Conservation (phyloP, 1,140 invertebrate species). For the Megathymus violae region DNA sequence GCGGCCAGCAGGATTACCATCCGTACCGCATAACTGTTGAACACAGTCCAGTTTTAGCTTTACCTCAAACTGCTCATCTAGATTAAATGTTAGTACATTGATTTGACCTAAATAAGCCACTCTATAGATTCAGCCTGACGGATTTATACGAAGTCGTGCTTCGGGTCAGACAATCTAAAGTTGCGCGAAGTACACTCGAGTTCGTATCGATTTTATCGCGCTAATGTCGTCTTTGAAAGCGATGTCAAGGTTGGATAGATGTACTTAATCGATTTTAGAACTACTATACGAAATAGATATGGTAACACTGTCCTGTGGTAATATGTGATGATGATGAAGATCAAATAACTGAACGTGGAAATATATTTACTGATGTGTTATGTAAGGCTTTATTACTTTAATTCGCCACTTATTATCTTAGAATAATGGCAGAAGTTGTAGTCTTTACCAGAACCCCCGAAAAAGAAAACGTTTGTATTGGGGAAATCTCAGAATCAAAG, state of each 20-base stretch:
- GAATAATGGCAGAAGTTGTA: no score
- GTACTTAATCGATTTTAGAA: slow-evolving; percentile 13
- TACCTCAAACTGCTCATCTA: not conserved
- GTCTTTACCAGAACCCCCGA: no score
- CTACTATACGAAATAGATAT: not conserved
- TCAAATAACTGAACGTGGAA: no score
- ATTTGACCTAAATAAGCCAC: slow-evolving; percentile 11
- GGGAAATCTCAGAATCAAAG: no score
- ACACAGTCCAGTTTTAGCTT: not conserved
- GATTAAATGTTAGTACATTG: slow-evolving; percentile 6
- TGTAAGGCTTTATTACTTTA: no score
- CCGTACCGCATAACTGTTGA: not conserved
- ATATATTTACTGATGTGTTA: no score
- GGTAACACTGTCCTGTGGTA: no score
- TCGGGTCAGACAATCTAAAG: not conserved
- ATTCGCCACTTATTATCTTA: no score
- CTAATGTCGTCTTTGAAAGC: slow-evolving; percentile 24
- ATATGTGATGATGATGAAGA: no score
- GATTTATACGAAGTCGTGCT: slow-evolving; percentile 27
- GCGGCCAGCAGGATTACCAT: no score
- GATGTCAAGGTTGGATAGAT: slow-evolving; percentile 23
- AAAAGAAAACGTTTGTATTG: no score
- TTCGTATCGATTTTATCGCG: slow-evolving; percentile 15
- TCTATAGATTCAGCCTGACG: slow-evolving; percentile 14
- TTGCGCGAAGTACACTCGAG: slow-evolving; percentile 8